phyloP scores from a whole-genome alignment of 2,888 invertebrate species.

The Cerastoderma edule region DNA sequence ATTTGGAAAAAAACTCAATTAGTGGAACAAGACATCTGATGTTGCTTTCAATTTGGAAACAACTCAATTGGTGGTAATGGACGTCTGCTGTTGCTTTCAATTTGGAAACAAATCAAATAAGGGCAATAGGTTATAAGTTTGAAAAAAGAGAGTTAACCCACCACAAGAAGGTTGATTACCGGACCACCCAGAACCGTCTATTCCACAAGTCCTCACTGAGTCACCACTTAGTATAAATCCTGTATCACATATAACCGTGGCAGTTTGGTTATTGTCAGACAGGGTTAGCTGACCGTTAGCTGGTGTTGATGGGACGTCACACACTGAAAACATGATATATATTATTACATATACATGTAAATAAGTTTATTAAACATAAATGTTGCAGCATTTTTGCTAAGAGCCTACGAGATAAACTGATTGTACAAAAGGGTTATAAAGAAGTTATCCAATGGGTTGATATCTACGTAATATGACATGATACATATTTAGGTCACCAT shows the following conservation, averaged over 20 bases:
- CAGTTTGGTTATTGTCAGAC: conserved; percentile 11
- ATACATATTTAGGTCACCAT: too few species aligned
- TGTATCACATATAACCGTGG: conserved; percentile 17
- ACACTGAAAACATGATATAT: conserved; percentile 28
- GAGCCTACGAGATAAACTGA: too few species aligned
- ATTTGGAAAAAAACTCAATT: too few species aligned
- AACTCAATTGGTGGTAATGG: too few species aligned
- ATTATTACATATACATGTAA: not conserved
- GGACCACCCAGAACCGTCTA: conserved; percentile 40
- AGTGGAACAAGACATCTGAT: too few species aligned
- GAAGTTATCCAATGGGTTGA: not conserved
- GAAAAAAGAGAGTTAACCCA: too few species aligned
- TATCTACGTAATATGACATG: too few species aligned
- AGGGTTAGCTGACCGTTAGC: conserved; percentile 19
- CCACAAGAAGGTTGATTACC: conserved; percentile 43
- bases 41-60: too few species aligned
- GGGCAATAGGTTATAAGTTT: too few species aligned
- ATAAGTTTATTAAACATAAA: too few species aligned
- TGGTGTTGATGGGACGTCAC: conserved; percentile 25
- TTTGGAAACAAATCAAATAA: too few species aligned
- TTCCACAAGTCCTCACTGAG: conserved; percentile 21
- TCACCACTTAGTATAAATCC: conserved; percentile 34
- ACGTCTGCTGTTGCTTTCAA: too few species aligned
- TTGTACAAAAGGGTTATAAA: not conserved
- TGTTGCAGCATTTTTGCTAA: not conserved